These are phyloP conservation scores for Gonocerus acuteangulatus DNA, from an alignment of 2,888 invertebrate species.

Conservation along the genomic window DNA sequence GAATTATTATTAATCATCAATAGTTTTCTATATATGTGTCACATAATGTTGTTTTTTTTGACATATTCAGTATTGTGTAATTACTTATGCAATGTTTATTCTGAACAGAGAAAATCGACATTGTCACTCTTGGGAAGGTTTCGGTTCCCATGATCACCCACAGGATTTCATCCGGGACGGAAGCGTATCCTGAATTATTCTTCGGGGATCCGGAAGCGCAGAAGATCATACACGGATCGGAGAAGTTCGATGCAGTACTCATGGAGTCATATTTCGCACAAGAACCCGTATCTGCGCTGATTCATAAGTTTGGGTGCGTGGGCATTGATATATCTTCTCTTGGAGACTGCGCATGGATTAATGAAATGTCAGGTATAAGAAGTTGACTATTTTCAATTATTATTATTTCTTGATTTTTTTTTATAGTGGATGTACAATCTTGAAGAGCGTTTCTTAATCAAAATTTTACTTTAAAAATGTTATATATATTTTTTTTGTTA, in stretches of 20 bases:
- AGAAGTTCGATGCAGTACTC: conserved; percentile 30
- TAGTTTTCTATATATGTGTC: no score
- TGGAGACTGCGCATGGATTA: conserved; percentile 28
- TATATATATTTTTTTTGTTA: no score
- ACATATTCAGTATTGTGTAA: no score
- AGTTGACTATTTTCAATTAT: not conserved
- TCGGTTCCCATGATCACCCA: conserved; percentile 1
- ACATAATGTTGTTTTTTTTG: no score
- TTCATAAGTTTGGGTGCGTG: no score
- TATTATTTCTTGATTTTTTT: no score
- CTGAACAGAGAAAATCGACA: no score
- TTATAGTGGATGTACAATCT: no score
- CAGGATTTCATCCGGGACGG: conserved; percentile 5
- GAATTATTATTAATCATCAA: no score
- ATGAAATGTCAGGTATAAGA: conserved; percentile 23
- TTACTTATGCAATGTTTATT: no score
- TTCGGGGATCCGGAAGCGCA: not conserved
- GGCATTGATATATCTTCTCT: conserved; percentile 23
- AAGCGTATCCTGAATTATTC: not conserved
- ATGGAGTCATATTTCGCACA: conserved; percentile 26
- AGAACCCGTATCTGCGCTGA: conserved; percentile 27
- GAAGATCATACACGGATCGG: conserved; percentile 24
- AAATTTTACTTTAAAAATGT: no score
- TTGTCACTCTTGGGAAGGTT: conserved; percentile 3
- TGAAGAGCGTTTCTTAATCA: no score